These are phyloP conservation scores for Watersipora subatra DNA, from an alignment of 1,140 invertebrate genomes.

Conservation along the genomic window DNA sequence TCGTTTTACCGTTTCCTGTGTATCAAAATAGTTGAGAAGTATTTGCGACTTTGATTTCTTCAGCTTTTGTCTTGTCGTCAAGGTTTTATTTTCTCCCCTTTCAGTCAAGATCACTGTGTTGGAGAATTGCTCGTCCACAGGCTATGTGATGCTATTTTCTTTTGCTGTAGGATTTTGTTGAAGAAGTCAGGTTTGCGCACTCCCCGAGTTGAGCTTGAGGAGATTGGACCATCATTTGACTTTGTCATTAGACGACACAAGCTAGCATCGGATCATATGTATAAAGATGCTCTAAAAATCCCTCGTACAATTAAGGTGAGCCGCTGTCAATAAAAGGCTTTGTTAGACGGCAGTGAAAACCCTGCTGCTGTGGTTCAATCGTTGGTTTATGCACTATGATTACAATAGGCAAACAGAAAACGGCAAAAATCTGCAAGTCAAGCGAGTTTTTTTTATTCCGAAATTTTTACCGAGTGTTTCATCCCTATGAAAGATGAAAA, in stretches of 20 bases:
- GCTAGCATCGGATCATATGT: constrained; percentile 76
- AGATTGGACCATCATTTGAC: constrained; percentile 87
- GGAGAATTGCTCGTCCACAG: neutral
- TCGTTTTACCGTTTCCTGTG: too few relatives aligned
- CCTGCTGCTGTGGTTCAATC: neutral
- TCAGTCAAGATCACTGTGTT: too few relatives aligned
- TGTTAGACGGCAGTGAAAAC: neutral
- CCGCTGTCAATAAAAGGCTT: neutral
- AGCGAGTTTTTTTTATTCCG: too few relatives aligned
- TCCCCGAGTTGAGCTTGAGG: constrained; percentile 77
- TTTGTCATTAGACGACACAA: constrained; percentile 69
- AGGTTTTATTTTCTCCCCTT: too few relatives aligned
- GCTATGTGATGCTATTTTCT: constrained; percentile 7
- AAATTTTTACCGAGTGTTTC: too few relatives aligned
- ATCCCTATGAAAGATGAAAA: too few relatives aligned
- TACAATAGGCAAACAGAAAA: neutral
- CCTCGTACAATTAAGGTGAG: constrained; percentile 65
- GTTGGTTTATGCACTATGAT: neutral
- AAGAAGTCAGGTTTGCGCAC: constrained; percentile 79
- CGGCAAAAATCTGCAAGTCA: too few relatives aligned
- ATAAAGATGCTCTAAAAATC: constrained; percentile 68
- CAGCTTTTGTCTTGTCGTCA: too few relatives aligned
- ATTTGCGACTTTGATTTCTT: too few relatives aligned
- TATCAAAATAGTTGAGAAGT: too few relatives aligned
- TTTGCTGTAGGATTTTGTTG: constrained; percentile 55